These are phyloP conservation scores for Magallana gigas DNA, from an alignment of 1,140 invertebrate species.

Conservation along the genomic window DNA sequence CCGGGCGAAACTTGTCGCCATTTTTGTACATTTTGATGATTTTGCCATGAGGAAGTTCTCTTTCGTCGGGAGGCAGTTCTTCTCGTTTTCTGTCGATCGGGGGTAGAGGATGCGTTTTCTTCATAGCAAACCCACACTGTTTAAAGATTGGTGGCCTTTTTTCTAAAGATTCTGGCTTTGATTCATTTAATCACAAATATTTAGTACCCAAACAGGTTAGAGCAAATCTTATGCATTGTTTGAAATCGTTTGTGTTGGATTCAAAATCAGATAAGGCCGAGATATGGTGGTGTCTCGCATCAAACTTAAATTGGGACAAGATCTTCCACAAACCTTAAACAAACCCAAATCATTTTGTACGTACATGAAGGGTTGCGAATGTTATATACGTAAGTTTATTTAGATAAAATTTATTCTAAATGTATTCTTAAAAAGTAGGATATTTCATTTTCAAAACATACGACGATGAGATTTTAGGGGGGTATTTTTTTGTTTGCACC, in stretches of 20 bases:
- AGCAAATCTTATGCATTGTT: constrained; percentile 31
- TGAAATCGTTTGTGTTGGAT: constrained; percentile 21
- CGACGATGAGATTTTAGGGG: not conserved
- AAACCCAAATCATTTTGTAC: not conserved
- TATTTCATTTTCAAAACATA: not conserved
- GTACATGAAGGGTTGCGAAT: not conserved
- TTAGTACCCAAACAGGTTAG: constrained; percentile 1
- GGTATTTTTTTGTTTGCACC: constrained; percentile 14
- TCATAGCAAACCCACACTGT: not conserved
- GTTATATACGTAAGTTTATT: not conserved
- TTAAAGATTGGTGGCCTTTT: not conserved
- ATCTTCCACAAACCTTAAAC: not conserved
- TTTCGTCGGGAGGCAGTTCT: not conserved
- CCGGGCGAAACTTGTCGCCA: not conserved
- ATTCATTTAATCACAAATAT: constrained; percentile 28
- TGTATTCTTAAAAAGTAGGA: not conserved
- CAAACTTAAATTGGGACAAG: not conserved
- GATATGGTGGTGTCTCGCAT: constrained; percentile 3
- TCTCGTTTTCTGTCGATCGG: not conserved
- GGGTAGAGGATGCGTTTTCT: not conserved
- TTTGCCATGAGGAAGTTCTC: constrained; percentile 28
- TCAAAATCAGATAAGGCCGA: constrained; percentile 4
- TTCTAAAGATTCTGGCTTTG: not conserved
- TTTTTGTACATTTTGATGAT: constrained; percentile 38
- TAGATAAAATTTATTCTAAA: not conserved